Evolutionary conservation across 2,797 vertebrate genomes (phyloP).

Genomic region (Eidolon dupreanum): DNA sequence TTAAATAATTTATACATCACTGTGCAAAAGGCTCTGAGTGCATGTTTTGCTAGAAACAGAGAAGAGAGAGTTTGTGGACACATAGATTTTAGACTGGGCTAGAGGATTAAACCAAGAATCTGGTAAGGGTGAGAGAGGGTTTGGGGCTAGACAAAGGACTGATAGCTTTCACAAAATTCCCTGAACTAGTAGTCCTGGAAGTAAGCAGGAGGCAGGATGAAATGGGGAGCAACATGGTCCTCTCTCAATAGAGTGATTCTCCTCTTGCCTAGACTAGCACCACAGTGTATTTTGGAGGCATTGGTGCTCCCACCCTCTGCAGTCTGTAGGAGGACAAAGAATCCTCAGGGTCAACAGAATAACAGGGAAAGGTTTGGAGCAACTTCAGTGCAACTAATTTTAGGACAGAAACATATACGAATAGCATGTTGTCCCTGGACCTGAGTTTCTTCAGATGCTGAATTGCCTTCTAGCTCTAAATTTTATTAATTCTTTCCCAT

Average conservation of each 20-base stretch:
- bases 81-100: neutral
- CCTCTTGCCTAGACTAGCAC: neutral
- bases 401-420: neutral
- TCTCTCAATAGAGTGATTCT: neutral
- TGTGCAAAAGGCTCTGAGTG: neutral
- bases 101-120: neutral
- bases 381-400: neutral
- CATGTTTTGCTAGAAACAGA: neutral
- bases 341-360: neutral
- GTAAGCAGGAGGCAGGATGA: neutral
- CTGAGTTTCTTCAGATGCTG: neutral
- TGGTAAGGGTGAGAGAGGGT: neutral
- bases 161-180: neutral
- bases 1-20: neutral
- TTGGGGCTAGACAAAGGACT: neutral
- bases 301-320: neutral
- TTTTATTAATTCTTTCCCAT: neutral
- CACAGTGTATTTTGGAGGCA: fast-evolving
- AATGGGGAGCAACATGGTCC: fast-evolving
- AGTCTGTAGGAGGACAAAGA: neutral
- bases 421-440: neutral
- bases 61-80: neutral
- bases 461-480: neutral
- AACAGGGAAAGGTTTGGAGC: neutral
- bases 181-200: neutral